Conservation (phyloP, 2,888 invertebrate species). For the Thymelicus lineola region DNA sequence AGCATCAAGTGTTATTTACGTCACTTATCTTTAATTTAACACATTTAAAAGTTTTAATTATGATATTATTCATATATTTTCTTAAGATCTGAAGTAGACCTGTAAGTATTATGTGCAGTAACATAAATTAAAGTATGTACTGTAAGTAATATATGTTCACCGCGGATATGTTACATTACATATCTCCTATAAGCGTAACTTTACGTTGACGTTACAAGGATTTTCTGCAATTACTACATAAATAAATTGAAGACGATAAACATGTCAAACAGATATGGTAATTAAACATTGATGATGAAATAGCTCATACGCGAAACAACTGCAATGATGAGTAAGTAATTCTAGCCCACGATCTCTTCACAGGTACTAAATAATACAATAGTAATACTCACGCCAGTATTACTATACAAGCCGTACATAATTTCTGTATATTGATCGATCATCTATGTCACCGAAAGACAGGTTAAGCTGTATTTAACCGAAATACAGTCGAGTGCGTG, state of each 20-base stretch:
- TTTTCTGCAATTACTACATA: neutral
- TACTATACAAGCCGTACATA: slow-evolving; percentile 57
- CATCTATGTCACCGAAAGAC: neutral
- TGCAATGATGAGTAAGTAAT: neutral
- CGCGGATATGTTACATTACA: too few species aligned
- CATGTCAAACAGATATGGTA: slow-evolving; percentile 26
- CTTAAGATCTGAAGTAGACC: too few species aligned
- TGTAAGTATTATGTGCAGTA: too few species aligned
- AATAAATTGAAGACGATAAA: neutral
- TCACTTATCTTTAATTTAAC: too few species aligned
- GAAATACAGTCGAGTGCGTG: slow-evolving; percentile 41
- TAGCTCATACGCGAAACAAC: neutral
- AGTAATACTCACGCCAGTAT: slow-evolving; percentile 56
- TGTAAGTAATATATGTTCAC: too few species aligned
- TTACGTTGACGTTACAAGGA: too few species aligned
- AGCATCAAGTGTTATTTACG: too few species aligned
- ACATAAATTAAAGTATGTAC: too few species aligned
- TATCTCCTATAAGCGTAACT: too few species aligned
- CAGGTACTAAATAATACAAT: slow-evolving; percentile 5
- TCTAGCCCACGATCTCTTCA: neutral
- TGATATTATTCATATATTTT: too few species aligned
- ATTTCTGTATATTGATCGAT: slow-evolving; percentile 19
- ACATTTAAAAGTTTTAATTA: too few species aligned
- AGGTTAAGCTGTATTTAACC: slow-evolving; percentile 13
- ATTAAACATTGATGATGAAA: slow-evolving; percentile 7